Base-by-base conservation (phyloP, 2,797 vertebrate species). In the Steatocranus sp. region DNA sequence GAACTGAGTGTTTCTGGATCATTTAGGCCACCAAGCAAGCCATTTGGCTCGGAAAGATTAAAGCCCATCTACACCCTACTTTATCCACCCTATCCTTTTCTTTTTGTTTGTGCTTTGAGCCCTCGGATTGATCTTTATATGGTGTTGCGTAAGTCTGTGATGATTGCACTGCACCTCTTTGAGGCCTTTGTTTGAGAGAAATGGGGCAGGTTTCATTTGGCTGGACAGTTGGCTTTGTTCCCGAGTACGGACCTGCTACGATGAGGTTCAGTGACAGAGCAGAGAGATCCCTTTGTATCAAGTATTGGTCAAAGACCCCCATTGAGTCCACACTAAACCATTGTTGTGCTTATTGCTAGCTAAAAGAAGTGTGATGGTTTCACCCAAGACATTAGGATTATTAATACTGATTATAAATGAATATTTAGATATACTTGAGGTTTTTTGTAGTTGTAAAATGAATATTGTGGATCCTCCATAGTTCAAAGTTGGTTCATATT, bases 151-250 rank as follows among this genome's bases (percentile, higher is more conserved):
- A 96, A 96, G 90, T 91, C 89, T 86, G 84, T 86, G 90, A 89
- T 92, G 87, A 93, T 88, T 86, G 86, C 63, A 4, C 89, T 56
- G 90, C 91, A 82, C 76, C 84, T 90, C 87, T 94, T 89, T 93
- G 92, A 93, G 90, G 83, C 53, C 89, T 93, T 92, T 93, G 92
- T 92, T 90, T 83, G 89, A 89, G 82, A 61, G 86, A 93, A 92
- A 93, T 87, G 91, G 89, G 90, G 92, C 86, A 85, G 78, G 82
- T 91, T 91, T 94, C 86, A 94, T 95, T 92, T 77, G 90, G 88
- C 87, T 54, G 53, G 94, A 92, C 92, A 89, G 91, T 92, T 95
- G 93, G 94, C 94, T 88, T 90, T 85, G 90, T 93, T 95, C 94
- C 94, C 76, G 49, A 88, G 82, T 54, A 25, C 14, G 11, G 90